phyloP scores from a whole-genome alignment of 2,113 vertebrate species.

The Zootoca vivipara region DNA sequence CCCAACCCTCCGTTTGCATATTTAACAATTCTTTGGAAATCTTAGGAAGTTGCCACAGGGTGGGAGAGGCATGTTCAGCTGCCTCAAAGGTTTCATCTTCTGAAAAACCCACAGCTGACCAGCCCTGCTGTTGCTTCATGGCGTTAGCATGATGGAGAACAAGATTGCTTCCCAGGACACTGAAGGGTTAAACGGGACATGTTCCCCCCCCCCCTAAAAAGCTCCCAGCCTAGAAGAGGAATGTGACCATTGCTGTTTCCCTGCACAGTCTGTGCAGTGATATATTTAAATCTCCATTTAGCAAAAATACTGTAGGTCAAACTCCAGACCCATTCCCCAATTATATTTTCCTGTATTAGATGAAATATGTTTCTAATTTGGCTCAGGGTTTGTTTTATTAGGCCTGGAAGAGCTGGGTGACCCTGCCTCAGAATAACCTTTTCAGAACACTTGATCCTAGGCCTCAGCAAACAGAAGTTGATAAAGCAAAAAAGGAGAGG shows the following conservation, averaged over 20 bases:
- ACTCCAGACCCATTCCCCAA: slow-evolving; percentile 74
- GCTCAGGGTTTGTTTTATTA: slow-evolving; percentile 77
- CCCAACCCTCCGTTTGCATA: too few relatives aligned
- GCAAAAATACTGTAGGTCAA: slow-evolving; percentile 75
- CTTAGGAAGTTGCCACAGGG: not conserved
- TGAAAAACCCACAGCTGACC: not conserved
- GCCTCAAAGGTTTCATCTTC: not conserved
- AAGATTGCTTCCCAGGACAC: not conserved
- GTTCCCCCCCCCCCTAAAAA: not conserved
- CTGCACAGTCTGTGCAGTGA: slow-evolving; percentile 56
- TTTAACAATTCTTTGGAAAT: too few relatives aligned
- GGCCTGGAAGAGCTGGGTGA: slow-evolving; percentile 69
- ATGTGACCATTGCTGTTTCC: slow-evolving; percentile 48
- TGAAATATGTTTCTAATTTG: slow-evolving; percentile 79
- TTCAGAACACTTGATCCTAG: slow-evolving; percentile 55
- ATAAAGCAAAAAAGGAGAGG: slow-evolving; percentile 53
- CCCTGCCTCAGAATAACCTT: slow-evolving; percentile 61
- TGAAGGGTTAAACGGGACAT: slow-evolving; percentile 34
- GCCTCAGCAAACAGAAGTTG: slow-evolving; percentile 46
- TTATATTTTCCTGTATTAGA: slow-evolving; percentile 72
- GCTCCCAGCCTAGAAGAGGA: slow-evolving; percentile 18
- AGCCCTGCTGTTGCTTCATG: not conserved
- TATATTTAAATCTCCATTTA: slow-evolving; percentile 70
- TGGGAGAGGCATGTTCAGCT: not conserved
- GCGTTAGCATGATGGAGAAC: not conserved